Conservation (phyloP, 2,113 vertebrate genomes). For the Polypterus bichir region DNA sequence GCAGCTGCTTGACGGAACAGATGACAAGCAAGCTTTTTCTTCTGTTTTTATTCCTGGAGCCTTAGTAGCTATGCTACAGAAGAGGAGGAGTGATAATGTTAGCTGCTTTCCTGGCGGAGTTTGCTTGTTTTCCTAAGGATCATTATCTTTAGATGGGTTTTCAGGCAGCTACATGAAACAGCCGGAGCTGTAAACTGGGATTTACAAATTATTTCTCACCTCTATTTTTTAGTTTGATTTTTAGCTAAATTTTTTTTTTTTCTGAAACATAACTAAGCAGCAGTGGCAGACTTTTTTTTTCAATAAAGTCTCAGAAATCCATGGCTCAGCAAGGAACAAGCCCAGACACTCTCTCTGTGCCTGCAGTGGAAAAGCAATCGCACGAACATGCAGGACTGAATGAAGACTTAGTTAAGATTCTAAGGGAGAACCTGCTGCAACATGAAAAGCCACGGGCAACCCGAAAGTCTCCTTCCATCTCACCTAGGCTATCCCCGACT, state of each 20-base stretch:
- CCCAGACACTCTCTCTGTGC: slow-evolving; percentile 70
- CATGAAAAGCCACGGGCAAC: slow-evolving; percentile 68
- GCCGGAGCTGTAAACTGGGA: slow-evolving; percentile 25
- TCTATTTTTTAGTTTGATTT: too few relatives aligned
- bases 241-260: too few relatives aligned
- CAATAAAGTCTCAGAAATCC: slow-evolving; percentile 17
- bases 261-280: too few relatives aligned
- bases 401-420: slow-evolving; percentile 87
- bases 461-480: slow-evolving; percentile 69
- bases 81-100: slow-evolving; percentile 39
- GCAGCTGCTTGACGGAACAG: slow-evolving; percentile 30
- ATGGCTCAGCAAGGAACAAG: slow-evolving; percentile 83
- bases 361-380: slow-evolving; percentile 66
- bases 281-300: neutral
- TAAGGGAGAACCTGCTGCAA: slow-evolving; percentile 92
- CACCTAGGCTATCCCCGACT: slow-evolving; percentile 70
- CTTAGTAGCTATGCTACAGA: slow-evolving; percentile 13
- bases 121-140: slow-evolving; percentile 39
- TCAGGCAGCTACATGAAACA: slow-evolving; percentile 24
- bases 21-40: slow-evolving; percentile 35
- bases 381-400: slow-evolving; percentile 74
- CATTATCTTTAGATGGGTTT: slow-evolving; percentile 31
- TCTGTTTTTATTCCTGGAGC: slow-evolving; percentile 8
- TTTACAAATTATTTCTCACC: slow-evolving; percentile 16
- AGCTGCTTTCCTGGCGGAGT: slow-evolving; percentile 34